These are phyloP conservation scores for Bombus superbus DNA, from an alignment of 1,140 invertebrate genomes.

Conservation along the genomic window DNA sequence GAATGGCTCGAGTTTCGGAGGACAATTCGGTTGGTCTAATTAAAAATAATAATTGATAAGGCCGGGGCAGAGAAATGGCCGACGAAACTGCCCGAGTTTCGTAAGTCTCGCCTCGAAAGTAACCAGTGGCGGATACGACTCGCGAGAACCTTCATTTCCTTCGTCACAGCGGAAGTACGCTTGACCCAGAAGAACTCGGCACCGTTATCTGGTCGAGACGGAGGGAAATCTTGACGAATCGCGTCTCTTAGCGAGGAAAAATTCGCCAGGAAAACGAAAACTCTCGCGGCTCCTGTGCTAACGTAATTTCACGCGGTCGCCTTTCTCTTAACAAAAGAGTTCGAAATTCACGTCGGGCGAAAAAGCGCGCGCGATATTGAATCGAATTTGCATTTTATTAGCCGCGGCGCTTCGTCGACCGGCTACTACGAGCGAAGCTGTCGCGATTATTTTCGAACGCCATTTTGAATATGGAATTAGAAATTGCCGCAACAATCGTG, in stretches of 20 bases:
- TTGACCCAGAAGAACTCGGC: conserved; percentile 45
- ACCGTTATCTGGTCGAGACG: conserved; percentile 36
- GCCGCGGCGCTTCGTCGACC: not conserved
- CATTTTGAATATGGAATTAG: conserved; percentile 8
- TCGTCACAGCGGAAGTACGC: conserved; percentile 41
- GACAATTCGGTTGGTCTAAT: conserved; percentile 12
- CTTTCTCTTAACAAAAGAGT: conserved; percentile 26
- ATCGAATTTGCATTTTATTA: conserved; percentile 50
- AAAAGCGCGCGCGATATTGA: conserved; percentile 32
- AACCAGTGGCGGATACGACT: conserved; percentile 1
- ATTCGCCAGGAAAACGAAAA: not conserved
- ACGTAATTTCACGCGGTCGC: conserved; percentile 1
- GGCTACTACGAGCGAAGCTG: not conserved
- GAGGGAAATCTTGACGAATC: conserved; percentile 55
- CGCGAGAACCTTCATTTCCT: conserved; percentile 36
- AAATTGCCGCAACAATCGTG: not conserved
- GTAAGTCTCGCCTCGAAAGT: not conserved
- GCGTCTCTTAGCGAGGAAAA: not conserved
- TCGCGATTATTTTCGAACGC: conserved; percentile 3
- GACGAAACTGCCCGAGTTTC: not conserved
- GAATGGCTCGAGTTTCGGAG: not conserved
- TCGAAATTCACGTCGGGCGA: not conserved
- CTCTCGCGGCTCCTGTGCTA: not conserved
- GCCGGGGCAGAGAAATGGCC: too few species aligned
- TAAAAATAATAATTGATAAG: conserved; percentile 38